Percentiles rank a stretch among this genome's conserved stretches.
phyloP scores from a whole-genome alignment of 2,113 vertebrate species.

The Stercorarius parasiticus region DNA sequence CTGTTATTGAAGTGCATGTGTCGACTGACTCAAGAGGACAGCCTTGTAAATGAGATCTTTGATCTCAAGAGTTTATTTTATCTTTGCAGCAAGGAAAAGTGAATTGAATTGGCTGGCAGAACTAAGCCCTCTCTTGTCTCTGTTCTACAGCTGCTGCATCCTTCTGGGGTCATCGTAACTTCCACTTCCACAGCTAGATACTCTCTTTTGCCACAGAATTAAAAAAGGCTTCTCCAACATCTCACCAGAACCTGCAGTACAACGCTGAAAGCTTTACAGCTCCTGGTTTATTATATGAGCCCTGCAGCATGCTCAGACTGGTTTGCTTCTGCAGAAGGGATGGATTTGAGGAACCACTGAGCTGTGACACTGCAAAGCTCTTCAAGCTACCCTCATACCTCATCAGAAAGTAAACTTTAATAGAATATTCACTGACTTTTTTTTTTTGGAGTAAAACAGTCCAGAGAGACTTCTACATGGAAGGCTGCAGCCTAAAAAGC shows the following conservation, averaged over 20 bases:
- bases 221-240: neutral
- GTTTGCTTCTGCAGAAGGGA: neutral
- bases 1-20: constrained; percentile 41
- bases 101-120: constrained; percentile 55
- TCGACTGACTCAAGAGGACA: constrained; percentile 45
- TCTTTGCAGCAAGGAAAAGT: constrained; percentile 55
- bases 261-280: neutral
- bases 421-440: neutral
- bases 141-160: constrained; percentile 49
- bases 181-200: neutral
- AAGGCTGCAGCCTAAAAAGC: neutral
- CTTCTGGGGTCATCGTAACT: neutral
- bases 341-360: neutral
- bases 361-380: neutral
- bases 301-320: neutral
- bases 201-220: neutral
- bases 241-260: neutral
- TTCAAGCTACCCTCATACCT: neutral
- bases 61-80: constrained; percentile 68
- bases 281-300: neutral
- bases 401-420: neutral
- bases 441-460: neutral
- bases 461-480: neutral
- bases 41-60: constrained; percentile 60
- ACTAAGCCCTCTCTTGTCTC: constrained; percentile 38